Percentiles rank a stretch among this genome's conserved stretches.
phyloP scores from a whole-genome alignment of 2,888 invertebrate species.

The Pammene aurita region DNA sequence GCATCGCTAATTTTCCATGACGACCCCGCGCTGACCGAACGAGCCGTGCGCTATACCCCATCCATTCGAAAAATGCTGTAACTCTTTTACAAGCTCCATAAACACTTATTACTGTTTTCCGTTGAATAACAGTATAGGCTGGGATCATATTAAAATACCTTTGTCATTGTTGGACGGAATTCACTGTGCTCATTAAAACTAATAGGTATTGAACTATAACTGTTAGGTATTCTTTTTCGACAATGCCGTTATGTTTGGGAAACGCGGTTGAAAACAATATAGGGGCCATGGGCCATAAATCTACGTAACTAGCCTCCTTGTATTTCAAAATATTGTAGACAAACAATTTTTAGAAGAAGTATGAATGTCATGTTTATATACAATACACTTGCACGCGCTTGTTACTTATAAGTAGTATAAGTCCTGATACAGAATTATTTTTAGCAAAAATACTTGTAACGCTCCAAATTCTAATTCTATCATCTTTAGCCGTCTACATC shows the following conservation, averaged over 20 bases:
- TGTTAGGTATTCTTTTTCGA: slow-evolving; percentile 38
- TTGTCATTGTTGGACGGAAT: slow-evolving; percentile 54
- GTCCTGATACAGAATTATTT: too few relatives aligned
- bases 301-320: slow-evolving; percentile 25
- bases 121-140: slow-evolving; percentile 1
- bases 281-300: slow-evolving; percentile 21
- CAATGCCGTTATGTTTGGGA: slow-evolving; percentile 36
- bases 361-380: neutral
- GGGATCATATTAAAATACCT: slow-evolving; percentile 48
- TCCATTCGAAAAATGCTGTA: slow-evolving; percentile 1
- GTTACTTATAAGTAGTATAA: too few relatives aligned
- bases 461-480: neutral
- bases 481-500: too few relatives aligned
- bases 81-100: slow-evolving; percentile 2
- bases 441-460: too few relatives aligned
- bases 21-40: slow-evolving; percentile 64
- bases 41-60: slow-evolving; percentile 62
- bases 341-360: slow-evolving; percentile 11
- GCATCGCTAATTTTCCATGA: slow-evolving; percentile 79
- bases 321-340: slow-evolving; percentile 8
- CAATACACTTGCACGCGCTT: too few relatives aligned
- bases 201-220: slow-evolving; percentile 42
- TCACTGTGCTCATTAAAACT: slow-evolving; percentile 56
- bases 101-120: slow-evolving; percentile 7
- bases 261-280: slow-evolving; percentile 24